Percentiles rank a stretch among this genome's conserved stretches.
phyloP scores from a whole-genome alignment of 2,888 invertebrate species.

The Drosophila kambysellisi region DNA sequence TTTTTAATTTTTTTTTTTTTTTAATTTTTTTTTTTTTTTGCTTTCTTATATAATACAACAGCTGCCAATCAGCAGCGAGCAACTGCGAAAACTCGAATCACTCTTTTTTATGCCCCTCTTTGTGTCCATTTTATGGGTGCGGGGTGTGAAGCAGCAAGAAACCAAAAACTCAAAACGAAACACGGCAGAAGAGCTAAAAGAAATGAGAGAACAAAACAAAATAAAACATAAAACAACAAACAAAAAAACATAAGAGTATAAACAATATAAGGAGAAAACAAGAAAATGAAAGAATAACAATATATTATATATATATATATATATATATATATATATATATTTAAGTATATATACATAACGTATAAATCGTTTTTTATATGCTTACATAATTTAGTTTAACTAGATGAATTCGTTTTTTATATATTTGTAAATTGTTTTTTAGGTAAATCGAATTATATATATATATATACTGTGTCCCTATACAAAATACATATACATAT shows the following conservation, averaged over 20 bases:
- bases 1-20: slow-evolving; percentile 7
- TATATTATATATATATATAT: slow-evolving; percentile 6
- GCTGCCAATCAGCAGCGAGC: slow-evolving; percentile 4
- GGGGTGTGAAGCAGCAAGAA: slow-evolving; percentile 12
- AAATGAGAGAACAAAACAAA: neutral
- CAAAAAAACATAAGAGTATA: slow-evolving; percentile 19
- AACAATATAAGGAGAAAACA: slow-evolving; percentile 36
- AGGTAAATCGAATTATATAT: slow-evolving; percentile 83
- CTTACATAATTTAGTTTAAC: slow-evolving; percentile 59
- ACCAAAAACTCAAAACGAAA: slow-evolving; percentile 17
- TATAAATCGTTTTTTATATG: slow-evolving; percentile 61
- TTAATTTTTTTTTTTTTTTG: slow-evolving; percentile 10
- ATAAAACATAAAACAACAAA: neutral
- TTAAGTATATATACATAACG: slow-evolving; percentile 42
- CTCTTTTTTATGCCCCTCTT: slow-evolving; percentile 4
- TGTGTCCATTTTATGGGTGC: slow-evolving; percentile 8
- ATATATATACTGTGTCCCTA: slow-evolving; percentile 40
- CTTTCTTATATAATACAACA: slow-evolving; percentile 17
- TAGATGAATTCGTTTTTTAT: slow-evolving; percentile 77
- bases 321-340: slow-evolving; percentile 33
- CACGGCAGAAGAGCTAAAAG: slow-evolving; percentile 2
- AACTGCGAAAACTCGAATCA: slow-evolving; percentile 24
- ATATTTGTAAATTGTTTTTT: slow-evolving; percentile 82
- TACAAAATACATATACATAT: slow-evolving; percentile 18
- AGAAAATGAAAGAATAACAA: slow-evolving; percentile 1